Evolutionary conservation across 1,140 invertebrate genomes (phyloP).

Genomic region (Apocrypta bakeri): DNA sequence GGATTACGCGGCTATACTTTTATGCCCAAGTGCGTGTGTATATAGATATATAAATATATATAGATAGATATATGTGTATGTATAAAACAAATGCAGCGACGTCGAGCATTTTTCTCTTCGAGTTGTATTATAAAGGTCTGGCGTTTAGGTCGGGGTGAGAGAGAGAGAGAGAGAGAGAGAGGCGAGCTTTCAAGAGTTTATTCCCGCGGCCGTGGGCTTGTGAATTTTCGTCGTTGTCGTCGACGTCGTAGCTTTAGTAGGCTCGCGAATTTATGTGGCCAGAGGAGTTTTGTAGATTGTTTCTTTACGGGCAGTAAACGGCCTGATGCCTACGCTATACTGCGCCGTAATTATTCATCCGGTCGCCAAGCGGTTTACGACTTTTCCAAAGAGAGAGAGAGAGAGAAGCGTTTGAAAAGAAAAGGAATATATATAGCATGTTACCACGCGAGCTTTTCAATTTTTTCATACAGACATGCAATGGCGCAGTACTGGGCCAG

Average conservation of each 20-base stretch:
- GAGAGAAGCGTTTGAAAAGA: not conserved
- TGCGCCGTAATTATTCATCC: slow-evolving; percentile 20
- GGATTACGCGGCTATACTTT: too few relatives aligned
- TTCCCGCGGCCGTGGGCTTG: not conserved
- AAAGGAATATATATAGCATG: not conserved
- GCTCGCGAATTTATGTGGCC: slow-evolving; percentile 13
- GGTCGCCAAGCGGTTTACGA: not conserved
- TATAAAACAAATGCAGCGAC: not conserved
- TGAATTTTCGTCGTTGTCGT: not conserved
- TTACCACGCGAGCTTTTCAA: not conserved
- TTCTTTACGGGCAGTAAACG: slow-evolving; percentile 28
- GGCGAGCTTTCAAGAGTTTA: not conserved
- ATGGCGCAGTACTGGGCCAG: too few relatives aligned
- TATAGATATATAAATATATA: too few relatives aligned
- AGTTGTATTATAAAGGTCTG: not conserved
- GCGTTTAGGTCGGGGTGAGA: not conserved
- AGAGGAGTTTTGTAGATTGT: not conserved
- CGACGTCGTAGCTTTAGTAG: not conserved
- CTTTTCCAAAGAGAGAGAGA: not conserved
- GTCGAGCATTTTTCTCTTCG: not conserved
- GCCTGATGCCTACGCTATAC: not conserved
- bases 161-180: too few relatives aligned
- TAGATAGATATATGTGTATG: too few relatives aligned
- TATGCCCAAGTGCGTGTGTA: too few relatives aligned
- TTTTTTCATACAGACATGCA: too few relatives aligned